Evolutionary conservation across 2,888 invertebrate species (phyloP).

Genomic region (Parnassius mnemosyne): DNA sequence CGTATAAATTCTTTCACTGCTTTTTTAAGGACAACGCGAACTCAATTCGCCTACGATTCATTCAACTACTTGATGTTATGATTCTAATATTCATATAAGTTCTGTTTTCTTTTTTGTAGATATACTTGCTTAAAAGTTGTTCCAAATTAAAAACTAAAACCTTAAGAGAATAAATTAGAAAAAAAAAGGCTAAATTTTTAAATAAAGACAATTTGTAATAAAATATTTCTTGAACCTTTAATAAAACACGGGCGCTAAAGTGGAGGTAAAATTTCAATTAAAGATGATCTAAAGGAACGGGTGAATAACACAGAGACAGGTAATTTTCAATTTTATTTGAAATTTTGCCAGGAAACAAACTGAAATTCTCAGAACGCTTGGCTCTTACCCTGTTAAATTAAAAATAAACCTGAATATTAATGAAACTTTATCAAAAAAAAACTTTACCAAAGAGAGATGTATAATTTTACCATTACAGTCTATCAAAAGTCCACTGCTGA

Average conservation of each 20-base stretch:
- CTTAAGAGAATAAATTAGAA: too few relatives aligned
- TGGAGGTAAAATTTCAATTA: slow-evolving; percentile 14
- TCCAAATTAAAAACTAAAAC: too few relatives aligned
- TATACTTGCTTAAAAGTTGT: too few relatives aligned
- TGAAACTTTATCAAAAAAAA: slow-evolving; percentile 32
- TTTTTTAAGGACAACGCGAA: too few relatives aligned
- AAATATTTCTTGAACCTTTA: slow-evolving; percentile 3
- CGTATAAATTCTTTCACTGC: too few relatives aligned
- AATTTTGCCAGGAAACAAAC: slow-evolving; percentile 41
- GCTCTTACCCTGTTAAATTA: slow-evolving; percentile 39
- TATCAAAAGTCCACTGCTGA: too few relatives aligned
- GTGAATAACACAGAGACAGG: slow-evolving; percentile 26
- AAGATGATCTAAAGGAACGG: slow-evolving; percentile 20
- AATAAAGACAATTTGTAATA: background rate
- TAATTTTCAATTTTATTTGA: slow-evolving; percentile 38
- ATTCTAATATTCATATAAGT: too few relatives aligned
- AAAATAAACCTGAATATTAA: slow-evolving; percentile 46
- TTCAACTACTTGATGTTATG: too few relatives aligned
- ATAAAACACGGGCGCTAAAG: background rate
- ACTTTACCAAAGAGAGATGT: too few relatives aligned
- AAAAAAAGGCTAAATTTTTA: background rate
- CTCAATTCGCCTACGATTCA: too few relatives aligned
- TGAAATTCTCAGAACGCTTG: slow-evolving; percentile 41
- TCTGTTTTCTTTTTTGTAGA: too few relatives aligned
- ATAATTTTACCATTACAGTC: too few relatives aligned